phyloP scores from a whole-genome alignment of 2,113 vertebrate genomes.

The Zosterops hypoxanthus region DNA sequence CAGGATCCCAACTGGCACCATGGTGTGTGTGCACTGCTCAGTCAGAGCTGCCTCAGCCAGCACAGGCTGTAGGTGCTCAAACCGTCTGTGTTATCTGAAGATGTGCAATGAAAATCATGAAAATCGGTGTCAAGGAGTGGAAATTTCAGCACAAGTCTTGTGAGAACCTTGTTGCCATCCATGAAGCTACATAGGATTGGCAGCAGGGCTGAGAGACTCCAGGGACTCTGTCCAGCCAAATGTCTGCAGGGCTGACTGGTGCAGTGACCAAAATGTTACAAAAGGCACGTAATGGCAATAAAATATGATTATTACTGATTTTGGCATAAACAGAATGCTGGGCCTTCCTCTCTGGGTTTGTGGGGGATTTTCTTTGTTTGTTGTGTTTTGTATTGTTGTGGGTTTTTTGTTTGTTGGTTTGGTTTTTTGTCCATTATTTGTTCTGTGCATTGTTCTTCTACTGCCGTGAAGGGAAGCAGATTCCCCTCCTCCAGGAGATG shows the following conservation, averaged over 20 bases:
- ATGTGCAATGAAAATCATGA: neutral
- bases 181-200: neutral
- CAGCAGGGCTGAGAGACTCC: neutral
- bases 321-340: neutral
- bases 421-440: neutral
- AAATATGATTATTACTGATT: neutral
- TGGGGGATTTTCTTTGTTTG: too few species aligned
- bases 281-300: neutral
- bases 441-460: neutral
- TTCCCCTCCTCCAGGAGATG: neutral
- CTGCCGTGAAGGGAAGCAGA: neutral
- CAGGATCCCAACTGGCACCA: accelerated
- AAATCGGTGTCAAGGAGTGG: neutral
- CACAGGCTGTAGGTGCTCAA: accelerated
- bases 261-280: neutral
- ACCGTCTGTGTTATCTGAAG: neutral
- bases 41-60: neutral
- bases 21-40: neutral
- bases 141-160: neutral
- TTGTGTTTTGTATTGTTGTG: too few species aligned
- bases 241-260: neutral
- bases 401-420: too few species aligned
- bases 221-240: neutral
- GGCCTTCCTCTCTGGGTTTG: neutral
- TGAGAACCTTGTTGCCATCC: neutral